These are phyloP conservation scores for Nemotelus nigrinus DNA, from an alignment of 2,888 invertebrate species.

Conservation along the genomic window DNA sequence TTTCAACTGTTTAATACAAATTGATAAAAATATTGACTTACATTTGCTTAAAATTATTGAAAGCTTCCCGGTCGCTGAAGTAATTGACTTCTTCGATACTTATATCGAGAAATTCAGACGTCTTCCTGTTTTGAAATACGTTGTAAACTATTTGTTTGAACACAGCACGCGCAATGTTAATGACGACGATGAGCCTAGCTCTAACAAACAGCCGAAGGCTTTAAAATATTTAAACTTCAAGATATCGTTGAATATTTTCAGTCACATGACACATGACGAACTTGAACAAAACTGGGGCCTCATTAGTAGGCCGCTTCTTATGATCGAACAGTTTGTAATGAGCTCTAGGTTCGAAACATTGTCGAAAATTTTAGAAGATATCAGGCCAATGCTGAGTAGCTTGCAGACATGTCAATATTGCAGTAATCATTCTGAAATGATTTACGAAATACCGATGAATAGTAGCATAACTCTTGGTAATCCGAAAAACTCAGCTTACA, in stretches of 20 bases:
- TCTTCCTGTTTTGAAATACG: conserved; percentile 72
- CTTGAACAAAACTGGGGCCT: conserved; percentile 72
- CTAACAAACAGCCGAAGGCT: conserved; percentile 55
- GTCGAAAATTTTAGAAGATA: conserved; percentile 70
- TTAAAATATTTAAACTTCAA: conserved; percentile 66
- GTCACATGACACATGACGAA: conserved; percentile 69
- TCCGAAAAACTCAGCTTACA: conserved; percentile 58
- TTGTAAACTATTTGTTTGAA: conserved; percentile 71
- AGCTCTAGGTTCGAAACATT: conserved; percentile 80
- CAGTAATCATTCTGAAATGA: conserved; percentile 58
- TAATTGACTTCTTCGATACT: conserved; percentile 71
- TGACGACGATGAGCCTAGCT: conserved; percentile 47
- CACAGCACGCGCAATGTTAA: conserved; percentile 57
- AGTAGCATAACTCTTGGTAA: conserved; percentile 42
- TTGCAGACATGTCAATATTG: conserved; percentile 57
- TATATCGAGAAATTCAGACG: conserved; percentile 73
- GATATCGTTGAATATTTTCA: conserved; percentile 75
- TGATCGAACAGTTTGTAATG: conserved; percentile 89
- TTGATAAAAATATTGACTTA: conserved; percentile 56
- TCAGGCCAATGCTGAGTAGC: conserved; percentile 63
- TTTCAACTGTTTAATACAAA: conserved; percentile 57
- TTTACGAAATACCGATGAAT: conserved; percentile 57
- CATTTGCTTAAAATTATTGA: conserved; percentile 69
- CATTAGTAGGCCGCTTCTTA: conserved; percentile 75
- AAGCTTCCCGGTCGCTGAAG: conserved; percentile 69